phyloP scores from a whole-genome alignment of 2,113 vertebrate species.

The Scalopus aquaticus region DNA sequence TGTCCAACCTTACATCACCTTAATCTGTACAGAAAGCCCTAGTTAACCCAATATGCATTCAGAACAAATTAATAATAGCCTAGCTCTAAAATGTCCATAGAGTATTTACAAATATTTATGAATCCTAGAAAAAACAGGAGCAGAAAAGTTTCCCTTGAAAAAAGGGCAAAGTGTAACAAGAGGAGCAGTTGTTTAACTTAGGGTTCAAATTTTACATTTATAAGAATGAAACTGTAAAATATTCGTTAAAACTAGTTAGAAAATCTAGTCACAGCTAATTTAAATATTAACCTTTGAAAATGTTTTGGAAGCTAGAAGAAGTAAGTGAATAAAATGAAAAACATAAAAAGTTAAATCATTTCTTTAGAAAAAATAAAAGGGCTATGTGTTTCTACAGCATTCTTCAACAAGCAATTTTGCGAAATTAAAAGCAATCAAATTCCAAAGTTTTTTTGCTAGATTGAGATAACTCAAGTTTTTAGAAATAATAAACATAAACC shows the following conservation, averaged over 20 bases:
- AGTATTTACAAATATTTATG: conserved; percentile 50
- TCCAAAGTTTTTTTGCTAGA: conserved; percentile 6
- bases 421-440: conserved; percentile 45
- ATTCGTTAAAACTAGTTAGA: conserved; percentile 27
- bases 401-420: conserved; percentile 4
- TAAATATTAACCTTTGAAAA: conserved; percentile 22
- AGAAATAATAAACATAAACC: conserved; percentile 24
- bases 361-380: conserved; percentile 26
- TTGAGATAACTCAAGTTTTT: background rate
- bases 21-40: conserved; percentile 60
- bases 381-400: background rate
- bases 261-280: background rate
- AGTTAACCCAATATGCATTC: conserved; percentile 47
- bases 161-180: background rate
- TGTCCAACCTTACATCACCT: conserved; percentile 43
- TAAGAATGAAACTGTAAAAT: background rate
- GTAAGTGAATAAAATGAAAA: background rate
- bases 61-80: conserved; percentile 66
- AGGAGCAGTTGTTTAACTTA: background rate
- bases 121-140: conserved; percentile 48
- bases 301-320: background rate
- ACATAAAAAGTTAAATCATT: background rate
- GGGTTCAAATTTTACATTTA: no score
- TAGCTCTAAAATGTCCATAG: background rate
- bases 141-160: conserved; percentile 22